Percentiles rank a stretch among this genome's conserved stretches.
Conservation (phyloP, 2,113 vertebrate species). For the Tringa solitaria region DNA sequence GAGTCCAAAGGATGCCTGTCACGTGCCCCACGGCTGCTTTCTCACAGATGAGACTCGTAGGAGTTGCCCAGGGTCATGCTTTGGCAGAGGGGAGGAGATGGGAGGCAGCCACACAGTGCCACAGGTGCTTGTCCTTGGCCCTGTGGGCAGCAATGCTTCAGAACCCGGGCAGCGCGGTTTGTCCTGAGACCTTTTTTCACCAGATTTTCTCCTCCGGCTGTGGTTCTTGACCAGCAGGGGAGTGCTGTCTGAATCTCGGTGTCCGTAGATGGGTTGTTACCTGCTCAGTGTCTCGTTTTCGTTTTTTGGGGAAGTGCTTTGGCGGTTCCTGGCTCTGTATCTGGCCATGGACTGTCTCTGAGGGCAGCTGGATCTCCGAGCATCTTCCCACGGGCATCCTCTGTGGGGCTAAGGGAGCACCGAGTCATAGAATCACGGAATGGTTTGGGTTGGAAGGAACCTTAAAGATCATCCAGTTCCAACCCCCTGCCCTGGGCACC, state of each 20-base stretch:
- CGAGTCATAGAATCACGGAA: not conserved
- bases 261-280: not conserved
- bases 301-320: not conserved
- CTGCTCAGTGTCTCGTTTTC: not conserved
- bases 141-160: rapidly evolving
- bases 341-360: not conserved
- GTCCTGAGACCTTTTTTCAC: not conserved
- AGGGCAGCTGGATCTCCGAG: not conserved
- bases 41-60: rapidly evolving
- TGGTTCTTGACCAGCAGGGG: not conserved
- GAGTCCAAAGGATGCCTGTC: not conserved
- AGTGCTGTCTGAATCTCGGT: not conserved
- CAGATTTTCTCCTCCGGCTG: not conserved
- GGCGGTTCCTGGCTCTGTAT: not conserved
- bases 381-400: not conserved
- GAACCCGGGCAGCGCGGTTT: rapidly evolving
- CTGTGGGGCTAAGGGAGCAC: not conserved
- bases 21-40: rapidly evolving
- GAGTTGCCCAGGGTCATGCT: not conserved
- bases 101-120: not conserved
- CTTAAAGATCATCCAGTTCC: not conserved
- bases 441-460: not conserved
- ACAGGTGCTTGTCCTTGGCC: not conserved
- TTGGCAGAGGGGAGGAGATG: not conserved
- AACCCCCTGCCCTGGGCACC: not conserved